phyloP scores from a whole-genome alignment of 2,888 invertebrate genomes.

The Erebia palarica region DNA sequence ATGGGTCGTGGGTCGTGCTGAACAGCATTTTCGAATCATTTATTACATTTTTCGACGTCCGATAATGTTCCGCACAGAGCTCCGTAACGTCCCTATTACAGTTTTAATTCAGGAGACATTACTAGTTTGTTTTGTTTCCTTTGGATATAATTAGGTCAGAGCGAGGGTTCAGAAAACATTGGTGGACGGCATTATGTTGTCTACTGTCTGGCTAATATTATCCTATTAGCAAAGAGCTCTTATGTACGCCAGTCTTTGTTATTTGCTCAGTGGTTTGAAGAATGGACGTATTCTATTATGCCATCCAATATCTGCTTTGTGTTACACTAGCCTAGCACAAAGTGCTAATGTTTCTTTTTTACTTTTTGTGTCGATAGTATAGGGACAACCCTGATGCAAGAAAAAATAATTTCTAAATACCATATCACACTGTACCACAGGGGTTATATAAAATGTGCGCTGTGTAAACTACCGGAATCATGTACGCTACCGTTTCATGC shows the following conservation, averaged over 20 bases:
- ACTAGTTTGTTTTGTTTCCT: constrained; percentile 17
- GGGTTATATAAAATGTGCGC: no score
- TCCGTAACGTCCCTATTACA: not conserved
- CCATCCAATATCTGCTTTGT: constrained; percentile 16
- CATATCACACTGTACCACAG: no score
- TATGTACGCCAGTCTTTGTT: constrained; percentile 8
- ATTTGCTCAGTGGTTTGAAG: constrained; percentile 7
- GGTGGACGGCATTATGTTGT: constrained; percentile 12
- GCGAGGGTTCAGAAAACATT: constrained; percentile 10
- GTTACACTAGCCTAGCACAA: constrained; percentile 2
- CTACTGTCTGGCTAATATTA: constrained; percentile 19
- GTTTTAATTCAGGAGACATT: constrained; percentile 3
- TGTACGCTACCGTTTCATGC: no score
- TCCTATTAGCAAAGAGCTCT: constrained; percentile 13
- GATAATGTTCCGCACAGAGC: not conserved
- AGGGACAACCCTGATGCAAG: not conserved
- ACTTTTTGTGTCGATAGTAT: not conserved
- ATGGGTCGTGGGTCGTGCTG: not conserved
- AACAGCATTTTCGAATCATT: not conserved
- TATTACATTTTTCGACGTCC: not conserved
- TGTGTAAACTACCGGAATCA: no score
- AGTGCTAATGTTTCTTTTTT: constrained; percentile 3
- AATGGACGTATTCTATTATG: not conserved
- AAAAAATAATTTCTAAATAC: no score
- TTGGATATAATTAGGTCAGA: constrained; percentile 17